Conservation (phyloP, 2,113 vertebrate genomes). For the Oncorhynchus keta region DNA sequence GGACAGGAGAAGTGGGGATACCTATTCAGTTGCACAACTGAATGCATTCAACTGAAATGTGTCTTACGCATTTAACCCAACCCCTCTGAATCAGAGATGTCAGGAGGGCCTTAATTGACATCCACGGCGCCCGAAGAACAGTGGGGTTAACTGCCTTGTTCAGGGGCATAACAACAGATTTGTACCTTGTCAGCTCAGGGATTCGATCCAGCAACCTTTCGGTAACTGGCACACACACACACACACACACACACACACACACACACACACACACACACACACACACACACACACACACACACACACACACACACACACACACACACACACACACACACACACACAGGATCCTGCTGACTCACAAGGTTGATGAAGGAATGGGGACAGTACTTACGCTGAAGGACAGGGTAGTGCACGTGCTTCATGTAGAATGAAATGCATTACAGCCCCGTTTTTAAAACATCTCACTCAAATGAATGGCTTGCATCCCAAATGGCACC, state of each 20-base stretch:
- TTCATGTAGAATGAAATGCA: slow-evolving; percentile 42
- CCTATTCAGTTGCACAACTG: too few species aligned
- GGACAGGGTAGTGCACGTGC: slow-evolving; percentile 43
- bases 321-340: slow-evolving; percentile 15
- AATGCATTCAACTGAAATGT: too few species aligned
- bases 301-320: neutral
- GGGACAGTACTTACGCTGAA: slow-evolving; percentile 7
- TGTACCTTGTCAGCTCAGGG: too few species aligned
- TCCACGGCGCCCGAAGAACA: too few species aligned
- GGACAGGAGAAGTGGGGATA: slow-evolving; percentile 28
- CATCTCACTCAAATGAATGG: slow-evolving; percentile 11
- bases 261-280: slow-evolving; percentile 18
- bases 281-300: slow-evolving; percentile 13
- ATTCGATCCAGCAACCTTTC: too few species aligned
- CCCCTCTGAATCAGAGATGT: too few species aligned
- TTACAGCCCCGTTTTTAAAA: slow-evolving; percentile 49
- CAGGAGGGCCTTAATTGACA: too few species aligned
- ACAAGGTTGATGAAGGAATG: slow-evolving; percentile 51
- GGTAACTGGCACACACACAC: neutral
- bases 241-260: slow-evolving; percentile 11
- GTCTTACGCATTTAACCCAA: too few species aligned
- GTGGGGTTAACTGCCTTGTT: too few species aligned
- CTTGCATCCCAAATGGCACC: too few species aligned
- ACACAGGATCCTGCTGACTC: slow-evolving; percentile 43
- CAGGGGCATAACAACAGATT: too few species aligned